Conservation (phyloP, 2,797 vertebrate genomes). For the Sebastes matsubarae region DNA sequence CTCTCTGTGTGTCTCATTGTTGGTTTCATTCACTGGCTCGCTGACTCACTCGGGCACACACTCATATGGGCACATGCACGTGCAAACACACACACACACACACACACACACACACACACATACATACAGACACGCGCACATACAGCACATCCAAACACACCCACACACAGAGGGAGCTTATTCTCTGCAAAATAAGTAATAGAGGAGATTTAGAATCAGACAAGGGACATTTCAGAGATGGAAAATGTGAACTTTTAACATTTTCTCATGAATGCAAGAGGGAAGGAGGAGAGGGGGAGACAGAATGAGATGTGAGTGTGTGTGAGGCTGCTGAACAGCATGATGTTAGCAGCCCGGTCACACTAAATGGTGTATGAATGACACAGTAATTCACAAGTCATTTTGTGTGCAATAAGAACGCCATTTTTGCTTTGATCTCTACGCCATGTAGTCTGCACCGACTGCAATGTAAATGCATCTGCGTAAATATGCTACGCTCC, state of each 20-base stretch:
- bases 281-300: not conserved
- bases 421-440: no score
- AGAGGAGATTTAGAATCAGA: slow-evolving; percentile 14
- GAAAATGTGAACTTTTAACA: slow-evolving; percentile 38
- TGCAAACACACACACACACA: not conserved
- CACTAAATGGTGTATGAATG: not conserved
- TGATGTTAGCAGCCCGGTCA: not conserved
- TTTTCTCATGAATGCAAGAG: slow-evolving; percentile 4
- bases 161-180: not conserved
- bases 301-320: not conserved
- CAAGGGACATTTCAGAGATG: slow-evolving; percentile 11
- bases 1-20: slow-evolving; percentile 44
- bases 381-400: not conserved
- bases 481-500: not conserved
- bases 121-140: not conserved
- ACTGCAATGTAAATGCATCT: not conserved
- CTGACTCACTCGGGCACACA: slow-evolving; percentile 24
- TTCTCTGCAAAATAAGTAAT: slow-evolving; percentile 24
- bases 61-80: not conserved
- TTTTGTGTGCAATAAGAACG: no score
- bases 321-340: not conserved
- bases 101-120: not conserved
- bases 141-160: not conserved
- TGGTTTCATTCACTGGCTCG: slow-evolving; percentile 51
- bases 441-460: not conserved